Evolutionary conservation across 2,113 vertebrate species (phyloP).

Genomic region (Triplophysa dalaica): DNA sequence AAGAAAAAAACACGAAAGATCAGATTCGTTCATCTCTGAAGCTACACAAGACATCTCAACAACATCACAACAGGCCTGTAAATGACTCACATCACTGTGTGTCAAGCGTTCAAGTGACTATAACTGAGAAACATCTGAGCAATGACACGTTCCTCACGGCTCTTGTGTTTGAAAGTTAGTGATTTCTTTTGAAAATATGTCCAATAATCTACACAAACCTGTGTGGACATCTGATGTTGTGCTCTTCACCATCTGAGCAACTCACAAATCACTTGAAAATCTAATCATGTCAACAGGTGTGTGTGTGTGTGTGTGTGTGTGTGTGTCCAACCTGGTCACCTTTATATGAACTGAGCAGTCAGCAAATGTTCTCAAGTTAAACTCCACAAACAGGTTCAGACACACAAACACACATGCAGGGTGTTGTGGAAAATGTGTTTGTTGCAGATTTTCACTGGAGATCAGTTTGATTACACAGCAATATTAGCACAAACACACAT

Average conservation of each 20-base stretch:
- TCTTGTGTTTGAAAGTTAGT: too few species aligned
- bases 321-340: slow-evolving; percentile 27
- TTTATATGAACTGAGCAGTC: slow-evolving; percentile 35
- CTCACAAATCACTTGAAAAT: too few species aligned
- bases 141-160: too few species aligned
- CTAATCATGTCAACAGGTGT: neutral
- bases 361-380: slow-evolving; percentile 18
- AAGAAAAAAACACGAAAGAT: slow-evolving; percentile 5
- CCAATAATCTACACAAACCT: too few species aligned
- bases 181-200: too few species aligned
- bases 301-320: slow-evolving; percentile 21
- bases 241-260: too few species aligned
- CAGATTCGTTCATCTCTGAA: neutral
- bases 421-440: slow-evolving; percentile 46
- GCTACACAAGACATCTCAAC: neutral
- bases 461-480: slow-evolving; percentile 29
- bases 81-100: too few species aligned
- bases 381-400: neutral
- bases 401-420: neutral
- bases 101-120: neutral
- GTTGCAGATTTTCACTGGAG: slow-evolving; percentile 43
- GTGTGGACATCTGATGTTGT: too few species aligned
- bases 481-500: slow-evolving; percentile 25
- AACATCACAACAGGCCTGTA: neutral
- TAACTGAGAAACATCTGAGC: neutral